phyloP scores from a whole-genome alignment of 2,113 vertebrate species.

The Sinocyclocheilus rhinocerous region DNA sequence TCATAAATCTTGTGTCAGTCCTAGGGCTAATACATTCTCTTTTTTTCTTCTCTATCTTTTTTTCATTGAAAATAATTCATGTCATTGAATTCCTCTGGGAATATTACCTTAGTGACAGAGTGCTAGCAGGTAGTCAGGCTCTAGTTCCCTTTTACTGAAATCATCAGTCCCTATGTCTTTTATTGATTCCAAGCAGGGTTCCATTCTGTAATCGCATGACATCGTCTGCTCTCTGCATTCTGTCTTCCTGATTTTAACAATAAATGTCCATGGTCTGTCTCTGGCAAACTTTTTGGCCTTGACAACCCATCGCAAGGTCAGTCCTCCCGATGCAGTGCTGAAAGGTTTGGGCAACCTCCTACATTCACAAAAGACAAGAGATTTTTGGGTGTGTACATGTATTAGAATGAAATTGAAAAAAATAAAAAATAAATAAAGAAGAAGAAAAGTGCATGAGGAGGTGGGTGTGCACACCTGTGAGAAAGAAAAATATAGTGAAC shows the following conservation, averaged over 20 bases:
- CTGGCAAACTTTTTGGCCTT: slow-evolving; percentile 61
- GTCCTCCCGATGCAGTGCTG: slow-evolving; percentile 71
- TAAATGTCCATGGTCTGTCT: too few species aligned
- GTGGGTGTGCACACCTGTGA: slow-evolving; percentile 11
- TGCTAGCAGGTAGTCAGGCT: background rate
- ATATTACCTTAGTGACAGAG: background rate
- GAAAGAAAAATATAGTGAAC: background rate
- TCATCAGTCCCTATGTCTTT: background rate
- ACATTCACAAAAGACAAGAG: slow-evolving; percentile 58
- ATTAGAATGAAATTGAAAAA: slow-evolving; percentile 41
- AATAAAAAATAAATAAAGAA: background rate
- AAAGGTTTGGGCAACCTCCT: slow-evolving; percentile 77
- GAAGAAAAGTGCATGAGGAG: background rate
- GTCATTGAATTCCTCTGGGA: background rate
- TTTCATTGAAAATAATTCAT: too few species aligned
- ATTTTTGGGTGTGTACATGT: slow-evolving; percentile 8
- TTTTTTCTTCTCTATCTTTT: too few species aligned
- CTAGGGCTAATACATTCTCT: slow-evolving; percentile 55
- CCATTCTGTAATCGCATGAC: background rate
- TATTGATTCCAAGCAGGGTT: background rate
- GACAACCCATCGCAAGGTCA: slow-evolving; percentile 70
- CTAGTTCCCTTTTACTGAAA: background rate
- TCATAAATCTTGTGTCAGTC: background rate
- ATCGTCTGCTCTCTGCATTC: background rate
- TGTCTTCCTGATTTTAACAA: background rate